These are phyloP conservation scores for Andrena marginata DNA, from an alignment of 2,888 invertebrate species.

Conservation along the genomic window DNA sequence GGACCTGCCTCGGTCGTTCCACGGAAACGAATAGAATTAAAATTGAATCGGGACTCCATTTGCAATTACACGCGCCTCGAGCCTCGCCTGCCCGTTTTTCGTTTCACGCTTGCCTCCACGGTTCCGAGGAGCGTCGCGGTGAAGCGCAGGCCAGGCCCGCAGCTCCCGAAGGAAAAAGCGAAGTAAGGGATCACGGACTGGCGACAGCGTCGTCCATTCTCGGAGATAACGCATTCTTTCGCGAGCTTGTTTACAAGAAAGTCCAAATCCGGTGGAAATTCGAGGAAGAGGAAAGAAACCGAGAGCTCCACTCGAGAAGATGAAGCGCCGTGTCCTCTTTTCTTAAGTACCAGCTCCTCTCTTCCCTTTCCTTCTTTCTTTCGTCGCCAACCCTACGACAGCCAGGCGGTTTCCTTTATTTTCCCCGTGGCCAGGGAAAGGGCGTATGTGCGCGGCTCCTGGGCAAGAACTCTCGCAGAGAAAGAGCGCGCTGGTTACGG, in stretches of 20 bases:
- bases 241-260: conserved; percentile 78
- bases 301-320: conserved; percentile 81
- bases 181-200: conserved; percentile 3
- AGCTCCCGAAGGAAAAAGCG: neutral
- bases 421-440: conserved; percentile 10
- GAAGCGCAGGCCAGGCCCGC: neutral
- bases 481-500: conserved; percentile 38
- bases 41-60: neutral
- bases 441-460: neutral
- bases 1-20: neutral
- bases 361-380: conserved; percentile 31
- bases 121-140: neutral
- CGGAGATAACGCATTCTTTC: conserved; percentile 66
- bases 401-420: conserved; percentile 22
- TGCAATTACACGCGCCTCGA: neutral
- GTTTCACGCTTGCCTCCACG: neutral
- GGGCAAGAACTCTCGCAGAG: conserved; percentile 5
- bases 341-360: conserved; percentile 45
- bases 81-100: neutral
- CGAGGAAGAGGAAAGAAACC: conserved; percentile 75
- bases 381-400: conserved; percentile 25
- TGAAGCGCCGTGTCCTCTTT: conserved; percentile 76
- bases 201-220: conserved; percentile 62
- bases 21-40: neutral
- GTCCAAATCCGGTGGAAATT: conserved; percentile 64